phyloP scores from a whole-genome alignment of 2,113 vertebrate genomes.

The Philantomba maxwellii region DNA sequence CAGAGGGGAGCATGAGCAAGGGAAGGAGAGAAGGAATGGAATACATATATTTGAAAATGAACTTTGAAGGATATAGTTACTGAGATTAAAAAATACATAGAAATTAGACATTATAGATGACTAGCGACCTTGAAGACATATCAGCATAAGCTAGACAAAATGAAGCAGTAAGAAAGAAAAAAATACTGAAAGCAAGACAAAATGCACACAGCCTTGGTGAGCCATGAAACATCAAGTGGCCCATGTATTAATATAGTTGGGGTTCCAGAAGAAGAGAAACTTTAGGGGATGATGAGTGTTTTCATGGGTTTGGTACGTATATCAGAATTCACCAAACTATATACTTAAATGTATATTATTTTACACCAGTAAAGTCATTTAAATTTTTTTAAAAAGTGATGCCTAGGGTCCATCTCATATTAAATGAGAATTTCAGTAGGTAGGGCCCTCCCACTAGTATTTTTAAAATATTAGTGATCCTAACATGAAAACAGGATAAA shows the following conservation, averaged over 20 bases:
- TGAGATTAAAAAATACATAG: background rate
- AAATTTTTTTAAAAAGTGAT: background rate
- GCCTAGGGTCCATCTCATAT: background rate
- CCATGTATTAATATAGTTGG: background rate
- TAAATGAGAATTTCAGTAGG: conserved; percentile 15
- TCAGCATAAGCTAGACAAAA: background rate
- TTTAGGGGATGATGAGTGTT: background rate
- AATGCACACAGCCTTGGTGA: background rate
- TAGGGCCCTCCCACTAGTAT: background rate
- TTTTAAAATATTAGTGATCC: background rate
- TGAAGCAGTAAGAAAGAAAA: background rate
- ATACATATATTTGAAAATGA: background rate
- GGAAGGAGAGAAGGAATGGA: background rate
- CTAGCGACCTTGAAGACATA: background rate
- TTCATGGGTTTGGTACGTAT: background rate
- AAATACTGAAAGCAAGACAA: background rate
- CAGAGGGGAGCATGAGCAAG: background rate
- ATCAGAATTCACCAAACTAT: background rate
- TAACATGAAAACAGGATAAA: background rate
- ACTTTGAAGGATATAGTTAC: background rate
- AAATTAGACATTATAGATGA: background rate
- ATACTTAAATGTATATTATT: background rate
- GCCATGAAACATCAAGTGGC: background rate
- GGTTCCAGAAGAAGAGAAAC: background rate
- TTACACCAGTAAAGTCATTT: background rate